A percentile compares a stretch with the other conserved stretches of the same genome.
Conservation (phyloP, 2,888 invertebrate species). For the Dryocosmus kuriphilus region DNA sequence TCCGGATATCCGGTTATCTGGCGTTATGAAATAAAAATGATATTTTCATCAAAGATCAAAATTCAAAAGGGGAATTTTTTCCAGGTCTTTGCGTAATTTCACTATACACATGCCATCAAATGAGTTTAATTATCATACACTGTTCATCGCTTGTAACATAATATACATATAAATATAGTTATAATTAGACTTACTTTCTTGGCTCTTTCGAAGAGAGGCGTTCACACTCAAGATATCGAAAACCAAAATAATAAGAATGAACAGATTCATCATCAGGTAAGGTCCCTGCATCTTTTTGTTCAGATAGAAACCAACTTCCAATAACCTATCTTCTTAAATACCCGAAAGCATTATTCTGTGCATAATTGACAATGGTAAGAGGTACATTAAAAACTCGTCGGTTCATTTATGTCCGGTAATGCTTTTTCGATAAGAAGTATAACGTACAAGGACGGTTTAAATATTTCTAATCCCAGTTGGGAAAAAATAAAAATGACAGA, state of each 20-base stretch:
- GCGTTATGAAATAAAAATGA: too few species aligned
- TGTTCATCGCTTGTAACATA: too few species aligned
- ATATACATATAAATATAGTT: too few species aligned
- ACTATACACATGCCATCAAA: too few species aligned
- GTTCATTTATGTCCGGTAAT: not conserved
- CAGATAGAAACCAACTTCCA: not conserved
- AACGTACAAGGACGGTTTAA: not conserved
- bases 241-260: not conserved
- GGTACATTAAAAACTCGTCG: not conserved
- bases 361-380: not conserved
- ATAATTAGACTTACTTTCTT: conserved; percentile 49
- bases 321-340: not conserved
- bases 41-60: too few species aligned
- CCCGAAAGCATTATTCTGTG: not conserved
- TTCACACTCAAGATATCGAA: not conserved
- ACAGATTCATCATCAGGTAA: not conserved
- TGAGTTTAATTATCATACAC: too few species aligned
- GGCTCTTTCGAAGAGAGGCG: conserved; percentile 46
- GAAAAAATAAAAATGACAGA: too few species aligned
- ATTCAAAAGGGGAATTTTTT: too few species aligned
- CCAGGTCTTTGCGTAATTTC: too few species aligned
- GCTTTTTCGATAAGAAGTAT: not conserved
- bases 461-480: too few species aligned
- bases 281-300: not conserved
- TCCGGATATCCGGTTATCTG: too few species aligned